phyloP scores from a whole-genome alignment of 1,140 invertebrate genomes.

The Drosophila ohnishii region DNA sequence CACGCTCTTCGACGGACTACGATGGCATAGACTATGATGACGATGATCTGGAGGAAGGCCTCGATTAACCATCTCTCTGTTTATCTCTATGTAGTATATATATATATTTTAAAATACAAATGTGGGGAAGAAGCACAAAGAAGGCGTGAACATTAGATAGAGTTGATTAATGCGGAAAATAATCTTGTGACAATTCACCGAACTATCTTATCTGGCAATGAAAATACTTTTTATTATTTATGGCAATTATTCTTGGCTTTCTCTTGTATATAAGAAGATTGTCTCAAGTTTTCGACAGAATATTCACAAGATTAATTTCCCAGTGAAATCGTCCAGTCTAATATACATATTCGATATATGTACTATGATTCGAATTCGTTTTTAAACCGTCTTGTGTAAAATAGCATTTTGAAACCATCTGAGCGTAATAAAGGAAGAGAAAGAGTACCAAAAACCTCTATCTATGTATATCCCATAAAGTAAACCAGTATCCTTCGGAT shows the following conservation, averaged over 20 bases:
- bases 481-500: background rate
- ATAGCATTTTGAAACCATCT: conserved; percentile 55
- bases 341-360: conserved; percentile 25
- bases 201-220: conserved; percentile 4
- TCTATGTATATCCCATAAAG: conserved; percentile 17
- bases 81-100: conserved; percentile 34
- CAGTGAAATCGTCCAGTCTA: conserved; percentile 3
- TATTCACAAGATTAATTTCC: background rate
- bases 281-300: conserved; percentile 1
- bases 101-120: conserved; percentile 43
- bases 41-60: conserved; percentile 67
- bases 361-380: conserved; percentile 37
- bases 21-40: conserved; percentile 76
- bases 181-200: conserved; percentile 1
- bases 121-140: conserved; percentile 38
- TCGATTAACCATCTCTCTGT: conserved; percentile 62
- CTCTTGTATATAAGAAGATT: background rate
- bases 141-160: conserved; percentile 8
- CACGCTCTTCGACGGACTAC: conserved; percentile 67
- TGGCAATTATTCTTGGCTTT: background rate
- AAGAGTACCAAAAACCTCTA: background rate
- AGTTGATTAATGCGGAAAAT: conserved; percentile 9
- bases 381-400: conserved; percentile 51
- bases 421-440: conserved; percentile 44
- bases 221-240: conserved; percentile 1